Evolutionary conservation across 2,113 vertebrate species (phyloP), one percentile per base, ranked within the genome.

Genomic region (Siniperca knerii): DNA sequence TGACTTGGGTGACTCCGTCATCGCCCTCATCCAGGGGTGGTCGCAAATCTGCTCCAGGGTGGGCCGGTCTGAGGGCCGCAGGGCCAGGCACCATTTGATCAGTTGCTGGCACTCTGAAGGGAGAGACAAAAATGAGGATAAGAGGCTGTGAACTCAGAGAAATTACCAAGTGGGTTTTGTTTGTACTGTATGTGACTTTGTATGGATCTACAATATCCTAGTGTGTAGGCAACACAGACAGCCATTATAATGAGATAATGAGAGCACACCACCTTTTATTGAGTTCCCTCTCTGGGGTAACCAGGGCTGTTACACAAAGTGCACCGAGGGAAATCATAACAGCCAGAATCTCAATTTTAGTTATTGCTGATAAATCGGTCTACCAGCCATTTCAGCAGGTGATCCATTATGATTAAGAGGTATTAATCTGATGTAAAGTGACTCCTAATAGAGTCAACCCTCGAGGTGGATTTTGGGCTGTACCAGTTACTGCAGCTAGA

Each of bases 31-130:
- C 98, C 98, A 99, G 44, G 96, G 96, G 90, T 99, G 98, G 81
- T 98, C 97, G 40, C 97, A 97, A 25, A 99, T 98, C 94, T 99
- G 98, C 94, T 99, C 98, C 89, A 99, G 95, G 15, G 97, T 97
- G 78, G 98, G 98, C 92, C 98, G 95, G 92, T 98, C 97, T 0
- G 98, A 99, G 61, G 98, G 98, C 93, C 98, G 95, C 95, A 97
- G 92, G 80, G 97, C 97, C 93, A 99, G 96, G 94, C 98, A 99
- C 98, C 97, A 99, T 94, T 97, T 97, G 77, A 99, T 98, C 89
- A 99, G 95, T 87, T 99, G 97, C 93, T 99, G 98, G 93, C 98
- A 99, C 91, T 98, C 98, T 99, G 93, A 11, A 68, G 70, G 5
- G 54, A 8, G 1, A 29, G 21, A 37, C 0, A 33, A 74, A 7